phyloP scores from a whole-genome alignment of 2,113 vertebrate species.

The cattle (Bos taurus) region DNA sequence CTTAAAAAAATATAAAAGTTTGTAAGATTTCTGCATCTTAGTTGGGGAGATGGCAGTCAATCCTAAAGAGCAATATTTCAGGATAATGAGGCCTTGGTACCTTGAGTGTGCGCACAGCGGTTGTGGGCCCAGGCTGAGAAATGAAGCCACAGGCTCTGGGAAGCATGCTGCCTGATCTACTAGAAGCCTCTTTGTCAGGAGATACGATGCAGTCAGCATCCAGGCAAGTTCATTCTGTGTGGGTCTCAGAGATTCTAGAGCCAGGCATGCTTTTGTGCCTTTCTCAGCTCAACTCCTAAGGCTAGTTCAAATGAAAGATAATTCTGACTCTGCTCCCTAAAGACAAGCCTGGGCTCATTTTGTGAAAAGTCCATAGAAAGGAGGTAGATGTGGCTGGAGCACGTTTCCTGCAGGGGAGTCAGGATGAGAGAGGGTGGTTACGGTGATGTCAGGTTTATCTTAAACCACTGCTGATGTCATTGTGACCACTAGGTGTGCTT shows the following conservation, averaged over 20 bases:
- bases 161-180: conserved; percentile 12
- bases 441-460: neutral
- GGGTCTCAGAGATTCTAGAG: neutral
- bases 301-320: neutral
- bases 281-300: neutral
- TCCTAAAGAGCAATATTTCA: conserved; percentile 70
- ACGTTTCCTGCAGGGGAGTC: neutral
- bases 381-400: neutral
- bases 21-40: conserved; percentile 67
- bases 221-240: fast-evolving
- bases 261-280: neutral
- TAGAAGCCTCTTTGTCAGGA: neutral
- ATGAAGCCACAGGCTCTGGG: conserved; percentile 16
- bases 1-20: conserved; percentile 76
- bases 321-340: neutral
- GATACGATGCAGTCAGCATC: neutral
- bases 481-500: neutral
- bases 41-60: conserved; percentile 58
- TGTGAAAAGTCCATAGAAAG: neutral
- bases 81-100: conserved; percentile 50
- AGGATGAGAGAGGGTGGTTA: neutral
- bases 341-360: neutral
- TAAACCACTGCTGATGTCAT: neutral
- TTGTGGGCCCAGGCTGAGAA: conserved; percentile 39
- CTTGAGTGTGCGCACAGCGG: conserved; percentile 2